Conservation (phyloP, 2,888 invertebrate species). For the Hypolimnas misippus region DNA sequence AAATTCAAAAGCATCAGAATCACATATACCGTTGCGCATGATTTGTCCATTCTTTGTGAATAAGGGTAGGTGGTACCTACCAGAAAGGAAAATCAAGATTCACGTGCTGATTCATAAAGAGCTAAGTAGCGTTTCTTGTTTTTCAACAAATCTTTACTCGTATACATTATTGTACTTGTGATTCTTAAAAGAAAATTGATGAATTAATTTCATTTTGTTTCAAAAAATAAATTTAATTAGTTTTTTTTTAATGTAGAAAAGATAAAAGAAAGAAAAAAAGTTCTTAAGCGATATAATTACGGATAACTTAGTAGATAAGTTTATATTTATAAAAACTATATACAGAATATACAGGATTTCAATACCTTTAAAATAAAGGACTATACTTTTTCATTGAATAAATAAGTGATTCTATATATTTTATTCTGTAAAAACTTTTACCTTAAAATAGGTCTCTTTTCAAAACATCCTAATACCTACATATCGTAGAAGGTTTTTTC, state of each 20-base stretch:
- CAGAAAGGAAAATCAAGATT: slow-evolving; percentile 40
- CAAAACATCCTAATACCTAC: no score
- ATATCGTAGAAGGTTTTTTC: no score
- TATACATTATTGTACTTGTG: background rate
- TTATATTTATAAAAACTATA: no score
- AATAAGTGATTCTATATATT: background rate
- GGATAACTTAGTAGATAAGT: no score
- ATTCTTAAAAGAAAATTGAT: background rate
- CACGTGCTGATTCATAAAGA: slow-evolving; percentile 33
- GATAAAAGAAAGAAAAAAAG: no score
- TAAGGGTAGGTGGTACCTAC: slow-evolving; percentile 40
- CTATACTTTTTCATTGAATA: no score
- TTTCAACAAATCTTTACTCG: slow-evolving; percentile 13
- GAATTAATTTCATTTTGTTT: background rate
- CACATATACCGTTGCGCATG: slow-evolving; percentile 27
- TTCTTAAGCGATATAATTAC: no score
- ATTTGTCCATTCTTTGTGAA: slow-evolving; percentile 38
- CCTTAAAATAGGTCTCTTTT: background rate
- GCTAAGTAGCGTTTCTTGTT: slow-evolving; percentile 26
- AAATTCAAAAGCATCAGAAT: slow-evolving; percentile 16
- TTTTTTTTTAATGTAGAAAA: background rate
- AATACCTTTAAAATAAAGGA: no score
- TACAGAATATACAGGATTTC: no score
- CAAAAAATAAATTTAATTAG: background rate
- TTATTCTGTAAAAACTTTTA: background rate